Evolutionary conservation across 2,888 invertebrate genomes (phyloP).

Genomic region (Pecten maximus): DNA sequence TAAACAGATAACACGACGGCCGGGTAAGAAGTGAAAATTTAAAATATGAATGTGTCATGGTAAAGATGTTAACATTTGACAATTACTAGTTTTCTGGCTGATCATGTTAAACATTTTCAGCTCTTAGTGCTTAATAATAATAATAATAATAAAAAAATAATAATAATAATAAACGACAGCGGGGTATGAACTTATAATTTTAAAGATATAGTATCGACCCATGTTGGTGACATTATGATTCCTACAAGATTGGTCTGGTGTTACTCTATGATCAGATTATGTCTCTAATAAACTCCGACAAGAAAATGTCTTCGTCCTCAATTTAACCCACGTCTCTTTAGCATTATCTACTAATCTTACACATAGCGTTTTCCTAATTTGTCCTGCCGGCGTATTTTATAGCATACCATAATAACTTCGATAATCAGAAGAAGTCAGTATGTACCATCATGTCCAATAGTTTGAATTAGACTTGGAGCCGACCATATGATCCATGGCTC

Average conservation of each 20-base stretch:
- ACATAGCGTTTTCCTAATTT: background rate
- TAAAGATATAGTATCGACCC: background rate
- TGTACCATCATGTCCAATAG: background rate
- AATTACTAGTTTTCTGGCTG: no score
- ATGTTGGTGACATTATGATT: background rate
- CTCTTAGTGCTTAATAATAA: no score
- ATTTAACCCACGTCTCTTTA: background rate
- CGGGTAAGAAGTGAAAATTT: no score
- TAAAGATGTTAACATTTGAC: no score
- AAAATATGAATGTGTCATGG: no score
- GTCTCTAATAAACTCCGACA: background rate
- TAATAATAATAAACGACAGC: no score
- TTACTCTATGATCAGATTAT: background rate
- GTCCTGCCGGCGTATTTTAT: background rate
- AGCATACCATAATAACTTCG: background rate
- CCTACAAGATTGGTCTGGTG: background rate
- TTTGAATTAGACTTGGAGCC: background rate
- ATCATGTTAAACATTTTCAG: no score
- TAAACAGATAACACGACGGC: no score
- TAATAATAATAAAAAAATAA: no score
- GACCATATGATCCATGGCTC: background rate
- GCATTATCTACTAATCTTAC: constrained; percentile 13
- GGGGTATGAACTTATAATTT: no score
- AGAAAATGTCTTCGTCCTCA: background rate
- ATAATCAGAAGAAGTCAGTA: background rate